Evolutionary conservation across 2,797 vertebrate species (phyloP), one percentile per base, ranked within the genome.

Genomic region (Melanotaenia boesemani): DNA sequence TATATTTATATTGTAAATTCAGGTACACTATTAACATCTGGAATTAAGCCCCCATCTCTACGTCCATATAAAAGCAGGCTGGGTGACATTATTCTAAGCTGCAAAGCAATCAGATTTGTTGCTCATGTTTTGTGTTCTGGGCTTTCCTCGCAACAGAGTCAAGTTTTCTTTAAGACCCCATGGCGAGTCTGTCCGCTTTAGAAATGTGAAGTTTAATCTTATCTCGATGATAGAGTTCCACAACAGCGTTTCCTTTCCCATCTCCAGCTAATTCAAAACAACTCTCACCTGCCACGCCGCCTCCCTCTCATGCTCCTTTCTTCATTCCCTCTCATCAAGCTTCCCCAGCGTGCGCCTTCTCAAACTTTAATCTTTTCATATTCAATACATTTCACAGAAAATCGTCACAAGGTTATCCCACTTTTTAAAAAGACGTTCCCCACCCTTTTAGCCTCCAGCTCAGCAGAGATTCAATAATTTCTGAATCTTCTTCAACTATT

Each of bases 281-380:
- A 11, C 73, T 58, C 74, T 80, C 66, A 76, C 73, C 76, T 69
- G 37, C 63, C 69, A 20, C n/a, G 8, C 16, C 15, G 3, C 56
- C 30, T 20, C 50, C 57, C 34, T 37, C 67, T 58, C 18, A 1
- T 15, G 36, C 22, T 24, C 67, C 22, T 0, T 13, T 54, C 71
- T 60, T 79, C 5, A 7, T 30, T 76, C 73, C 74, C 65, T 62
- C 72, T 79, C 79, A 50, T 80, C 70, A 79, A 69, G 82, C 72
- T 77, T 83, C 80, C 86, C 86, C 44, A 48, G 71, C 34, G 59
- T 64, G 75, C 32, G 30, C 72, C 85, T 89, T 77, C 81, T 91
- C 82, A 74, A 91, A 92, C 88, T 90, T 93, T 91, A 92, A 94
- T 91, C 88, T 90, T 85, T 80, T 90, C 83, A 79, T 69, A 90